phyloP scores from a whole-genome alignment of 2,113 vertebrate genomes.

The Spheniscus mendiculus region DNA sequence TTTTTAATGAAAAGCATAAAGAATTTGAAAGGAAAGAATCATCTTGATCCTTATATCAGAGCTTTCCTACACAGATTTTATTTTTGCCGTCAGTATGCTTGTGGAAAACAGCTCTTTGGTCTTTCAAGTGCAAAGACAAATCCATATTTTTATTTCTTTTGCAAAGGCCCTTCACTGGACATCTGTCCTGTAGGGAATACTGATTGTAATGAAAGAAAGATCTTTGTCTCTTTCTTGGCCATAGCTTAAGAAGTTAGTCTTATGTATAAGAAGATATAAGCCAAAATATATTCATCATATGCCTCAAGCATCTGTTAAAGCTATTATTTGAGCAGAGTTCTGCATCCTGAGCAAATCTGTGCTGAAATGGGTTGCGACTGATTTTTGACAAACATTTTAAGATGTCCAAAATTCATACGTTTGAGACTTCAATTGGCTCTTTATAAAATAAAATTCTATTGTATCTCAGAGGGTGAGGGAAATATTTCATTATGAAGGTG shows the following conservation, averaged over 20 bases:
- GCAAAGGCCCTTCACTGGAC: not conserved
- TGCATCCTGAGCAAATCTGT: not conserved
- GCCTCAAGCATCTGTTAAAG: not conserved
- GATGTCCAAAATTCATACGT: not conserved
- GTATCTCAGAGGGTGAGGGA: not conserved
- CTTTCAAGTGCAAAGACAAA: slow-evolving; percentile 24
- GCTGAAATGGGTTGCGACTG: not conserved
- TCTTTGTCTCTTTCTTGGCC: not conserved
- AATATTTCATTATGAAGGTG: not conserved
- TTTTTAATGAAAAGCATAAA: not conserved
- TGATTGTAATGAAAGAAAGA: not conserved
- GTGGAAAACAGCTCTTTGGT: not conserved
- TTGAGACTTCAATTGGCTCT: not conserved
- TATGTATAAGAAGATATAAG: not conserved
- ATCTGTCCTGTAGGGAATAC: not conserved
- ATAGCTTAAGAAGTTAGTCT: not conserved
- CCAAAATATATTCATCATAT: not conserved
- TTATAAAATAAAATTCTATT: not conserved
- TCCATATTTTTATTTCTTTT: not conserved
- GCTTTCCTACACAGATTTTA: not conserved
- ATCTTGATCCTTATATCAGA: not conserved
- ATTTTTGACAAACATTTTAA: not conserved
- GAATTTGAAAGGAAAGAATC: not conserved
- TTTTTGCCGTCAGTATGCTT: not conserved
- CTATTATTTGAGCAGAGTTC: not conserved